Evolutionary conservation across 2,888 invertebrate species (phyloP).

Genomic region (Plagodis pulveraria): DNA sequence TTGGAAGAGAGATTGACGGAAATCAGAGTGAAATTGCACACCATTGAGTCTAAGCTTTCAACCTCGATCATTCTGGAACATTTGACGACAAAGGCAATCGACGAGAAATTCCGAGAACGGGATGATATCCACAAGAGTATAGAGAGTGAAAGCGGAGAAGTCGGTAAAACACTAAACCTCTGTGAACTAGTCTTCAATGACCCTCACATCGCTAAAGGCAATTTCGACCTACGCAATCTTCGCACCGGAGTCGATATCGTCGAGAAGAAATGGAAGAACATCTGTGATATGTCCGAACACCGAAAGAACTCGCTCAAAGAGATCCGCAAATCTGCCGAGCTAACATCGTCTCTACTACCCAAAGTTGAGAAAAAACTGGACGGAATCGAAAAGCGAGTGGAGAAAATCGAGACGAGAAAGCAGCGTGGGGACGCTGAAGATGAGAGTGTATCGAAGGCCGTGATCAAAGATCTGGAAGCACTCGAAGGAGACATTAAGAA

Average conservation of each 20-base stretch:
- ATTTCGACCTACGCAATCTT: slow-evolving; percentile 89
- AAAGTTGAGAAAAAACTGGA: slow-evolving; percentile 86
- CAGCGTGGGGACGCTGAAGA: slow-evolving; percentile 73
- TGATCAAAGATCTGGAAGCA: slow-evolving; percentile 85
- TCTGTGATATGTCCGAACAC: slow-evolving; percentile 90
- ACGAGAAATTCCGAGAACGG: slow-evolving; percentile 88
- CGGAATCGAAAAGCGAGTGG: slow-evolving; percentile 85
- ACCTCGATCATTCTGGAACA: slow-evolving; percentile 88
- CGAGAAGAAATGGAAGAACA: slow-evolving; percentile 91
- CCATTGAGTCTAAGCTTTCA: slow-evolving; percentile 88
- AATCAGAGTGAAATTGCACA: slow-evolving; percentile 89
- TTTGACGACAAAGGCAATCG: slow-evolving; percentile 87
- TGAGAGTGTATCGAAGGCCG: slow-evolving; percentile 85
- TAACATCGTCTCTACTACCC: slow-evolving; percentile 86
- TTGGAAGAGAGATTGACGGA: slow-evolving; percentile 90
- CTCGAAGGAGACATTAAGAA: slow-evolving; percentile 86
- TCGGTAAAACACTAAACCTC: slow-evolving; percentile 91
- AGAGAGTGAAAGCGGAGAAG: slow-evolving; percentile 90
- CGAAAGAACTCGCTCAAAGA: slow-evolving; percentile 77
- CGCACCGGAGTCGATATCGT: slow-evolving; percentile 88
- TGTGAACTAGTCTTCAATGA: slow-evolving; percentile 92
- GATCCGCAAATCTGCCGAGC: slow-evolving; percentile 86
- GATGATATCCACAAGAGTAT: slow-evolving; percentile 90
- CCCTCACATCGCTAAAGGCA: slow-evolving; percentile 88
- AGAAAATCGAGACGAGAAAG: slow-evolving; percentile 76